Base-by-base conservation (phyloP, 2,113 vertebrate genomes). In the Rhombomys opimus region DNA sequence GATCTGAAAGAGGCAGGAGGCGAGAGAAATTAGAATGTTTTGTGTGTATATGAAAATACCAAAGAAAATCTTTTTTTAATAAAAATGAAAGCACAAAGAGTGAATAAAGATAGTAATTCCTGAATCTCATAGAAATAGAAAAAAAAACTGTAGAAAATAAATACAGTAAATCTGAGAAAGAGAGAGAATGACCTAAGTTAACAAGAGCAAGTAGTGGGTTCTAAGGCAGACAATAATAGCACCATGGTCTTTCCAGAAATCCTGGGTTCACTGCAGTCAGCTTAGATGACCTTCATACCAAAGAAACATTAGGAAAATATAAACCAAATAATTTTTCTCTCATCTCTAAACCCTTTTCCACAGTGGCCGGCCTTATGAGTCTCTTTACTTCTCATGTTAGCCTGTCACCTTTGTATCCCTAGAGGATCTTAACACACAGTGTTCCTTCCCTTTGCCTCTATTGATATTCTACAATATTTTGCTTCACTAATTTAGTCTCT, bases 251-350 rank as follows among this genome's bases (percentile, higher is more conserved):
- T 32, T 84, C 20, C 52, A 2, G 7, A 32, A 27, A 86, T 22
- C 41, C 12, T 32, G 35, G n/a, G n/a, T 23, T 30, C 17, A 23
- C 11, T 38, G 35, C 5, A 2, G 1, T 3, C 0, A 0, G 12
- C 7, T 59, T 20, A 77, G 11, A n/a, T 52, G 9, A 23, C 9
- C 27, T 52, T 2, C 13, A 32, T 1, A n/a, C 6, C 4, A 54
- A 54, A 78, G 22, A 6, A 76, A 73, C 38, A 52, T 67, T 77
- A 73, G 38, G 20, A 68, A 95, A 77, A 52, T 17, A 41, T 22
- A 32, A 87, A 91, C 63, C 50, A 78, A 75, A 27, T 54, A 9
- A 46, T 77, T 65, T 85, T 9, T 41, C 12, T 14, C 22, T 65
- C 32, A 65, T 75, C 20, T 17, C 13, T 77, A 65, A 89, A 57